A percentile compares a stretch with the other conserved stretches of the same genome.
phyloP scores from a whole-genome alignment of 2,888 invertebrate species.

The Quadriops clusia region DNA sequence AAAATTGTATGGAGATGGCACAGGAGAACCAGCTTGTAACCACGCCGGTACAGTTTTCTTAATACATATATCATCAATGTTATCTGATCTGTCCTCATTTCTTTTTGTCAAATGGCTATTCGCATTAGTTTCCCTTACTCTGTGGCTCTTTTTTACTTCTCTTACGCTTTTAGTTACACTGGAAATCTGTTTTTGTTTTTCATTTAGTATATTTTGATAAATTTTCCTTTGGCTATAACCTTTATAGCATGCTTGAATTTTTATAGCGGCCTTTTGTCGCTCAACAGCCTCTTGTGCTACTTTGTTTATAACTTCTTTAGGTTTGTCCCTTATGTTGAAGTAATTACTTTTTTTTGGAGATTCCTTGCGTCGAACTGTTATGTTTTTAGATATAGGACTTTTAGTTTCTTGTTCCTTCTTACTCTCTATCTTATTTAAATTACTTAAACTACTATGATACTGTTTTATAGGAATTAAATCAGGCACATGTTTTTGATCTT shows the following conservation, averaged over 20 bases:
- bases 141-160: slow-evolving; percentile 4
- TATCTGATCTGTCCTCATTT: not conserved
- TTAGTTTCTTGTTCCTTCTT: too few species aligned
- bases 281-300: slow-evolving; percentile 24
- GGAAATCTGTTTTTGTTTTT: slow-evolving; percentile 10
- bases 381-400: too few species aligned
- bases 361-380: too few species aligned
- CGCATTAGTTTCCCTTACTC: not conserved
- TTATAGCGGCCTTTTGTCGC: slow-evolving; percentile 16
- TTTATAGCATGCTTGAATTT: slow-evolving; percentile 23
- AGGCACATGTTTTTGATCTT: too few species aligned
- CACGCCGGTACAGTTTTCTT: slow-evolving; percentile 24
- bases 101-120: slow-evolving; percentile 3
- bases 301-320: slow-evolving; percentile 1
- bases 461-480: too few species aligned
- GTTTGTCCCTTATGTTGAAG: too few species aligned
- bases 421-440: too few species aligned
- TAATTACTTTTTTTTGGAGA: too few species aligned
- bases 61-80: slow-evolving; percentile 1
- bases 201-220: slow-evolving; percentile 7
- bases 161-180: slow-evolving; percentile 6
- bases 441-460: too few species aligned
- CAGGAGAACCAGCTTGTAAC: slow-evolving; percentile 33
- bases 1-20: slow-evolving; percentile 48
- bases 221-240: slow-evolving; percentile 20